Evolutionary conservation across 2,888 invertebrate species (phyloP), one percentile per base, ranked within the genome.

Genomic region (Rhingia rostrata): DNA sequence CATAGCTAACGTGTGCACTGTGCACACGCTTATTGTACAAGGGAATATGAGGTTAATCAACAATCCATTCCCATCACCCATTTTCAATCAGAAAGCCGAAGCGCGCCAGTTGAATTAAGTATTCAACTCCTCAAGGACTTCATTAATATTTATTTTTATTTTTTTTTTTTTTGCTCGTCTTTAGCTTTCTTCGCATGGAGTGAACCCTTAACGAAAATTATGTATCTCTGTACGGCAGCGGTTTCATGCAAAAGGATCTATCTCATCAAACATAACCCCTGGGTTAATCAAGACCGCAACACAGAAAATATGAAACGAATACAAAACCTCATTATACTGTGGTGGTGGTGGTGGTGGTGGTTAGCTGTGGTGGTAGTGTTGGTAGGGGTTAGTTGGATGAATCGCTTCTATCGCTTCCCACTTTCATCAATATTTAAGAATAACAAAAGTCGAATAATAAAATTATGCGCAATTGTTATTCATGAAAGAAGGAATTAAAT

Each of bases 401-500:
- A 67, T 22, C 35, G 43, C 49, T 49, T 41, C 58, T 61, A 63
- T 66, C 53, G 37, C 66, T 83, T 67, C 82, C 73, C 67, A 84
- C 63, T 80, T 63, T 61, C 69, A 80, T 84, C 80, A 84, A 84
- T 80, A 80, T 80, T 74, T 74, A 74, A 84, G 64, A 37, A 84
- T 64, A 84, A 74, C 73, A 74, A 69, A 84, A 84, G 73, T 84
- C 69, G 80, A 84, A 80, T 74, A 80, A 80, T 84, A 84, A 84
- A 84, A 84, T 80, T 80, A 84, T 84, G 69, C 80, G 84, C 84
- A 80, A 84, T 84, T 80, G 84, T 84, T 84, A 84, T 84, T 84
- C 80, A 84, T 84, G 84, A 74, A 80, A 84, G 73, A 69, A 80
- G 60, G 69, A 84, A 84, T 80, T 84, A 74, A 79, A 80, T 63